These are phyloP conservation scores for Ia io DNA, from an alignment of 2,113 vertebrate genomes.

Conservation along the genomic window DNA sequence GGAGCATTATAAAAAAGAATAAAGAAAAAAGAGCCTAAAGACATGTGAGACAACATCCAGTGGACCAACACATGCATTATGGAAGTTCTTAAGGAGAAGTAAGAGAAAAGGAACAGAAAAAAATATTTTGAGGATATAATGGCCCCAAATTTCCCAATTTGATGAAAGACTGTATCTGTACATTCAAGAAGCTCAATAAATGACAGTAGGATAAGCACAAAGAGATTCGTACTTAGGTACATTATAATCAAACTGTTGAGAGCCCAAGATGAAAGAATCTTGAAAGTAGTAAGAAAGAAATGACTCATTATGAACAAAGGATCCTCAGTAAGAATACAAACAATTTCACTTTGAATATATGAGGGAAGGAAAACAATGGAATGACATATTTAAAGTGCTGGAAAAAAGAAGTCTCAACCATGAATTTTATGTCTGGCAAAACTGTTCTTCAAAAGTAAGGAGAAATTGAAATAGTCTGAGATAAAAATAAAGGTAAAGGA, in stretches of 20 bases:
- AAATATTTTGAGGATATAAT: neutral
- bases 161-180: neutral
- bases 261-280: neutral
- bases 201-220: neutral
- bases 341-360: conserved; percentile 10
- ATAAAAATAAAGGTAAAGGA: neutral
- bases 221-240: neutral
- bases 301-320: neutral
- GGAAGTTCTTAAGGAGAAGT: neutral
- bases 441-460: conserved; percentile 23
- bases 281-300: neutral
- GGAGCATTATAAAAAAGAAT: neutral
- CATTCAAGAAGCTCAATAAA: neutral
- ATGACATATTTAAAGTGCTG: neutral
- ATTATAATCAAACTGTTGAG: neutral
- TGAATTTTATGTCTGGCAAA: neutral
- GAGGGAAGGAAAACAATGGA: neutral
- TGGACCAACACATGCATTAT: neutral
- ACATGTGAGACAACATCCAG: neutral
- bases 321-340: conserved; percentile 4
- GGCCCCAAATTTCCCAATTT: neutral
- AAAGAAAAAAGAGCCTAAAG: neutral
- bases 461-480: conserved; percentile 1
- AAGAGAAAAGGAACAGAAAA: neutral
- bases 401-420: neutral